Conservation (phyloP, 2,113 vertebrate genomes). For the Oncorhynchus tshawytscha region DNA sequence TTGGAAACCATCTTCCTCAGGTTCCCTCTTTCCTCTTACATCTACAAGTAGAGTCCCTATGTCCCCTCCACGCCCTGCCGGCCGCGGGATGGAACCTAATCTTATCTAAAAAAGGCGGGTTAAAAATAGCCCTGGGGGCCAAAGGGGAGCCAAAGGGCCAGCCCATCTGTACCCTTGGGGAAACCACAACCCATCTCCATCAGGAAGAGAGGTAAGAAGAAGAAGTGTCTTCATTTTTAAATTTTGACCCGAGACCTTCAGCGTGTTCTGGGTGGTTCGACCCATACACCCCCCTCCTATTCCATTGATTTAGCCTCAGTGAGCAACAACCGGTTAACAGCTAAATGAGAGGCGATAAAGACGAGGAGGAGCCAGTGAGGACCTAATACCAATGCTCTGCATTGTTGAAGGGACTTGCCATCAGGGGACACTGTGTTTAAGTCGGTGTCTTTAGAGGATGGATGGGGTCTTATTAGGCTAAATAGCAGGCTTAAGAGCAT, state of each 20-base stretch:
- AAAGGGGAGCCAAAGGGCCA: constrained; percentile 42
- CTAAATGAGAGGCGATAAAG: neutral
- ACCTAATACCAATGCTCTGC: neutral
- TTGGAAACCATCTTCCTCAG: neutral
- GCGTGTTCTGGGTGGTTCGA: neutral
- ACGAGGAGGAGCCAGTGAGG: neutral
- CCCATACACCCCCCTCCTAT: neutral
- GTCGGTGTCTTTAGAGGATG: constrained; percentile 18
- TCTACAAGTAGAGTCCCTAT: constrained; percentile 15
- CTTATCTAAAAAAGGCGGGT: constrained; percentile 73
- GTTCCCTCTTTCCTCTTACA: neutral
- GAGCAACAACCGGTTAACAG: neutral
- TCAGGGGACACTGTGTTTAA: constrained; percentile 12
- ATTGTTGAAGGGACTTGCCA: constrained; percentile 6
- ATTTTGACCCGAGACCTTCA: neutral
- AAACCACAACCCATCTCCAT: constrained; percentile 22
- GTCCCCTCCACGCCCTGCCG: constrained; percentile 25
- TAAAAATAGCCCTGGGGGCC: constrained; percentile 66
- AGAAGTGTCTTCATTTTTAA: neutral
- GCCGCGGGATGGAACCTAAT: constrained; percentile 67
- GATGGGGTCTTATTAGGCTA: neutral
- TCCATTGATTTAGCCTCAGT: neutral
- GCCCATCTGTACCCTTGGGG: constrained; percentile 32
- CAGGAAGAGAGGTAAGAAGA: neutral
- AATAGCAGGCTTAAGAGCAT: neutral